Percentiles rank a stretch among this genome's conserved stretches.
These are phyloP conservation scores for Escarpia spicata DNA, from an alignment of 2,888 invertebrate genomes.

Conservation along the genomic window DNA sequence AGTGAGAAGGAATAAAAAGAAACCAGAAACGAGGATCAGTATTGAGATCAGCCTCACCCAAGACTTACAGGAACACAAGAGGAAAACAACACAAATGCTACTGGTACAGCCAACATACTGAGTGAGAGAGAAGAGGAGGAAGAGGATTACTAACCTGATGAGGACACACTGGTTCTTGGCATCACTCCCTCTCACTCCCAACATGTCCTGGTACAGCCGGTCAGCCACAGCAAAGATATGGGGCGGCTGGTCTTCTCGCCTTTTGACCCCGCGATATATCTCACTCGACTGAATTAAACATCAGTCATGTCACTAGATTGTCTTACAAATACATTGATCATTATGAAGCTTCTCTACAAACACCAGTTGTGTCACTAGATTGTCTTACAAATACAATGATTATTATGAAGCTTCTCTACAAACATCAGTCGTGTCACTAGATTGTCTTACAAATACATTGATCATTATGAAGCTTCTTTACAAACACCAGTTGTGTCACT, in stretches of 20 bases:
- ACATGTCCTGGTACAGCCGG: constrained; percentile 57
- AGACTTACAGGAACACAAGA: too few species aligned
- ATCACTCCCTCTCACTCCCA: constrained; percentile 49
- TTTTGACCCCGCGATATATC: constrained; percentile 38
- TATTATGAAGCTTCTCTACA: too few species aligned
- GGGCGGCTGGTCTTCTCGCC: constrained; percentile 52
- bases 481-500: not conserved
- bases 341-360: not conserved
- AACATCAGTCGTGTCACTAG: not conserved
- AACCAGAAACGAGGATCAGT: too few species aligned
- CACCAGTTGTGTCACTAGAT: not conserved
- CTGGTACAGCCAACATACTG: not conserved
- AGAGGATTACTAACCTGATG: constrained; percentile 51
- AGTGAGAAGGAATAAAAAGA: too few species aligned
- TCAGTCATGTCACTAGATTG: not conserved
- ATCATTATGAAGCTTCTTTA: too few species aligned
- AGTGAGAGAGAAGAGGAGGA: not conserved
- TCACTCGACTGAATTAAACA: constrained; percentile 42
- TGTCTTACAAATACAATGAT: not conserved
- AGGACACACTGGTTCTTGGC: constrained; percentile 60
- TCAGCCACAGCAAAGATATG: constrained; percentile 64
- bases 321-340: not conserved
- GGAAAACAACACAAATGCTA: too few species aligned
- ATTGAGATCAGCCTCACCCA: too few species aligned
- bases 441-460: not conserved